Base-by-base conservation (phyloP, 2,113 vertebrate genomes). In the Ameiurus melas region DNA sequence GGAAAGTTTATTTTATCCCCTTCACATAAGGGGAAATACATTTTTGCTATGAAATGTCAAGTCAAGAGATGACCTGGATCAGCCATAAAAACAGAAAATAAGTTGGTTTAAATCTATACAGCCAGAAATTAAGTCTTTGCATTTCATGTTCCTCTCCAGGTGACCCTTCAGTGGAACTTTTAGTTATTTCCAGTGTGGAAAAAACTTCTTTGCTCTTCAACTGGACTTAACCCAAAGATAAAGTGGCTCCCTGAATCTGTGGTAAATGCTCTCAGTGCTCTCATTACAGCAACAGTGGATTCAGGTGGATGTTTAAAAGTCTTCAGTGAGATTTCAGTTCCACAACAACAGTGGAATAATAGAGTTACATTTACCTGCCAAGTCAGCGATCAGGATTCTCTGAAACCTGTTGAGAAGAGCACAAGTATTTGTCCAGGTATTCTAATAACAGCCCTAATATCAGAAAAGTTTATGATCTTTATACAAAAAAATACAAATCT, bases 371-470 rank as follows among this genome's bases (percentile, higher is more conserved):
- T 94, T 86, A 92, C 73, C 4, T 96, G 95, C 93, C 2, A 92
- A 47, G 89, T 95, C 17, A 89, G 36, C 20, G 93, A 95, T 51
- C 73, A 3, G 20, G 39, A 51, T 64, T 3, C 36, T 39, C 7
- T 30, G 0, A 82, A 2, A 85, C 0, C 0, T 4, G 9, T 33
- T 20, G 1, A 0, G 0, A 84, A 93, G 83, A 10, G 4, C 0
- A 92, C 91, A 90, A 94, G 87, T 86, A 0, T 93, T 83, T 95
- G 95, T 64, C 89, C 92, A 93, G 94, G 94, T 95, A 93, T 88
- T 79, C 9, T 81, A 5, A 30, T 36, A 57, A 58, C 1, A 13
- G 53, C 1, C 22, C 16, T 68, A 3, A 10, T 36, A 33, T n/a
- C 33, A 36, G 19, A 80, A 79, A 79, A 7, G 25, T 51, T 79